Percentiles rank a stretch among this genome's conserved stretches.
phyloP scores from a whole-genome alignment of 2,797 vertebrate genomes.

The Poecilia picta region DNA sequence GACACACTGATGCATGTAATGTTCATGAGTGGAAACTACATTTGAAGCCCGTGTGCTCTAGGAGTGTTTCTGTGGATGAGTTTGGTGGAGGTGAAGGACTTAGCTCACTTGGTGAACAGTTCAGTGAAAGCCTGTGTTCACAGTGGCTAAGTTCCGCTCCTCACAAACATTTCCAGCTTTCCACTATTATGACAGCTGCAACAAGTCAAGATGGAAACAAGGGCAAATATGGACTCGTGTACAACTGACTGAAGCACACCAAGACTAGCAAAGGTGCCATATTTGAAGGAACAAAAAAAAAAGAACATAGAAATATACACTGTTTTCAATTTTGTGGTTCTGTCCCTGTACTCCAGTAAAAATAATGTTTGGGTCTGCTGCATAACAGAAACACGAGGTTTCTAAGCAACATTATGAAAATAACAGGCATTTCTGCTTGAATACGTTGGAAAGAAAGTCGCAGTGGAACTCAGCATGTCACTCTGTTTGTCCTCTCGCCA shows the following conservation, averaged over 20 bases:
- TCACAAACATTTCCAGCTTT: conserved; percentile 69
- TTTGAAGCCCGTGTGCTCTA: background rate
- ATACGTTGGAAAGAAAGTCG: background rate
- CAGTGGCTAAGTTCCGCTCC: conserved; percentile 92
- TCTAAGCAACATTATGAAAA: background rate
- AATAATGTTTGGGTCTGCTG: background rate
- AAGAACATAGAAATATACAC: background rate
- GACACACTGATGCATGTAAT: background rate
- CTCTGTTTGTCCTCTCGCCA: background rate
- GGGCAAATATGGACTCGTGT: conserved; percentile 2
- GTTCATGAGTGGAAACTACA: background rate
- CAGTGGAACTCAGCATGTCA: background rate
- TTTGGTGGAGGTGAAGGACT: conserved; percentile 85
- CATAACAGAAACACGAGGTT: background rate
- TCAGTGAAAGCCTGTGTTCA: conserved; percentile 84
- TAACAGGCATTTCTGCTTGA: background rate
- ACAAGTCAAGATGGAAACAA: conserved; percentile 24
- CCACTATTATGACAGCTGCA: conserved; percentile 27
- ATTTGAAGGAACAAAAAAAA: conserved; percentile 10
- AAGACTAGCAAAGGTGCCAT: background rate
- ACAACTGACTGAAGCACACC: background rate
- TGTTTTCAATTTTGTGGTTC: conserved; percentile 2
- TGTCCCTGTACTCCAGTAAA: background rate
- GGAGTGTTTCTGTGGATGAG: conserved; percentile 29
- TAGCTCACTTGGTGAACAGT: conserved; percentile 88